Evolutionary conservation across 2,888 invertebrate genomes (phyloP), one percentile per base, ranked within the genome.

Genomic region (Campoletis raptor): DNA sequence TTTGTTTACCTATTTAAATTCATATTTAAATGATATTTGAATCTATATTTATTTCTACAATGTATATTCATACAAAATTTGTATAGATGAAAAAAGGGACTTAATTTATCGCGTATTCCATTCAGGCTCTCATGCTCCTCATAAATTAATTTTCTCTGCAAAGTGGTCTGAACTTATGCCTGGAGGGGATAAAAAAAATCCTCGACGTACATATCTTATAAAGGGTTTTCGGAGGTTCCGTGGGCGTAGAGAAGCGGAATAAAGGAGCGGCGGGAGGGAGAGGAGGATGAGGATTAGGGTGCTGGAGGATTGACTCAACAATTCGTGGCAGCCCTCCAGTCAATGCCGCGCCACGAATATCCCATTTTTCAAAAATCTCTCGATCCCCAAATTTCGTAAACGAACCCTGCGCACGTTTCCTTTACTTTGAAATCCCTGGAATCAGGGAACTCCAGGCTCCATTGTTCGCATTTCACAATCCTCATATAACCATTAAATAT

Each of bases 301-400:
- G 42, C 21, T 66, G 12, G 18, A 45, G 77, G 61, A 48, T 77
- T 64, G 66, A 77, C 77, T 77, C 48, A 30, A 66, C 45, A 48
- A 48, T 64, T 48, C 77, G 42, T 64, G 12, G 45, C 54, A 54
- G 52, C 73, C 54, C 66, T 42, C 48, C 48, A 7, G 66, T 48
- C 45, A 77, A 72, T 21, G 61, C 66, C 54, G 54, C 45, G 54
- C 61, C 82, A 82, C 81, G 66, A 72, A 81, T 69, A 79, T 48
- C 67, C 78, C 48, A 85, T 78, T 67, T 76, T 85, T 81, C 79
- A 74, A 79, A 85, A 78, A 61, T 79, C 72, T 82, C 76, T 69
- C 69, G 57, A 69, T 48, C 57, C 82, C 24, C 36, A 30, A 48
- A 74, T 30, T 48, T 30, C 30, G 30, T 15, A 30, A 61, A 76